Percentiles rank a stretch among this genome's conserved stretches.
phyloP scores from a whole-genome alignment of 2,888 invertebrate genomes.

The Antheraea yamamai region DNA sequence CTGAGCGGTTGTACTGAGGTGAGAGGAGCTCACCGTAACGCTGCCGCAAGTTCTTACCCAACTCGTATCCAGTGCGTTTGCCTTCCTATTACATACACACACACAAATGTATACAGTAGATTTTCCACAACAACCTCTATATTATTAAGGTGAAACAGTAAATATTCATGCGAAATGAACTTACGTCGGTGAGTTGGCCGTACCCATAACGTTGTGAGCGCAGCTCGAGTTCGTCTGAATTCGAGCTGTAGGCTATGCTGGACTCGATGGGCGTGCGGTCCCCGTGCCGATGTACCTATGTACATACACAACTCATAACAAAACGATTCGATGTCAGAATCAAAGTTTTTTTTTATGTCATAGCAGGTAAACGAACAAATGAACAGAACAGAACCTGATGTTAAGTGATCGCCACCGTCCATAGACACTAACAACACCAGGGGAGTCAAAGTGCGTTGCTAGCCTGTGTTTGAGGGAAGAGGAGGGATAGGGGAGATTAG shows the following conservation, averaged over 20 bases:
- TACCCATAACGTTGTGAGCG: conserved; percentile 41
- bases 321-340: too few relatives aligned
- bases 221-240: conserved; percentile 31
- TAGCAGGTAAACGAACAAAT: too few relatives aligned
- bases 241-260: conserved; percentile 29
- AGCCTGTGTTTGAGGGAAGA: too few relatives aligned
- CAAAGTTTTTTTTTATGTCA: too few relatives aligned
- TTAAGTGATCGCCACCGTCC: too few relatives aligned
- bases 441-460: too few relatives aligned
- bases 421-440: too few relatives aligned
- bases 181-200: conserved; percentile 47
- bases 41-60: conserved; percentile 41
- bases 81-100: conserved; percentile 36
- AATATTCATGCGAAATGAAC: neutral
- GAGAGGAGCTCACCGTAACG: conserved; percentile 49
- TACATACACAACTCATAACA: neutral
- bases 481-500: too few relatives aligned
- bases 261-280: conserved; percentile 44
- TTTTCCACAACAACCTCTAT: too few relatives aligned
- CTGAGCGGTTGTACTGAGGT: conserved; percentile 46
- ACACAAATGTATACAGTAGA: too few relatives aligned
- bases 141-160: too few relatives aligned
- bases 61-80: conserved; percentile 38
- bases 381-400: too few relatives aligned
- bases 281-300: conserved; percentile 51